Conservation (phyloP, 2,888 invertebrate species). For the Troglohyphantes excavatus region DNA sequence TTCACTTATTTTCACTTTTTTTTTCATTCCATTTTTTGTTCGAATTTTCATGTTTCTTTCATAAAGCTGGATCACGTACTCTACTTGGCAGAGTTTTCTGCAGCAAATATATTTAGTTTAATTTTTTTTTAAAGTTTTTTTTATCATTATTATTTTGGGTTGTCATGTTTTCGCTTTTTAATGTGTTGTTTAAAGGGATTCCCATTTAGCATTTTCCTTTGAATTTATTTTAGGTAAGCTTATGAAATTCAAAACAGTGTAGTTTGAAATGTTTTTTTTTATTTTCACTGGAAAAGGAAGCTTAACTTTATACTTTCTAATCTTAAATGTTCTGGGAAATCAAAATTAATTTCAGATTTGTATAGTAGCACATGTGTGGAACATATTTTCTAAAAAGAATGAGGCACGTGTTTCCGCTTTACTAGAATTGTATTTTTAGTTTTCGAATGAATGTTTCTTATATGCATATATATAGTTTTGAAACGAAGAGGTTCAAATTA, state of each 20-base stretch:
- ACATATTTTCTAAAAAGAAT: no score
- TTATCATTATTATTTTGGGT: background rate
- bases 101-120: background rate
- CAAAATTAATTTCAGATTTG: no score
- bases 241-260: background rate
- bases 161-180: background rate
- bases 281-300: background rate
- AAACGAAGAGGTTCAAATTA: no score
- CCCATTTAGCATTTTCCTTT: background rate
- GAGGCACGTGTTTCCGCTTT: no score
- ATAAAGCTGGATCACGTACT: background rate
- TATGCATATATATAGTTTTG: no score
- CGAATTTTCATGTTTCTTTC: background rate
- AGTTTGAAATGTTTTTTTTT: background rate
- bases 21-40: background rate
- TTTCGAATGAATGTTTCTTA: no score
- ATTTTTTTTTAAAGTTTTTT: background rate
- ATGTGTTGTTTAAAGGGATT: background rate
- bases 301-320: background rate
- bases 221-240: background rate
- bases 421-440: no score
- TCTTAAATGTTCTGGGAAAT: no score
- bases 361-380: no score
- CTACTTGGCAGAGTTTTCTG: background rate
- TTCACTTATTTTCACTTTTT: background rate